Evolutionary conservation across 2,888 invertebrate genomes (phyloP).

Genomic region (Cheilosia soror): DNA sequence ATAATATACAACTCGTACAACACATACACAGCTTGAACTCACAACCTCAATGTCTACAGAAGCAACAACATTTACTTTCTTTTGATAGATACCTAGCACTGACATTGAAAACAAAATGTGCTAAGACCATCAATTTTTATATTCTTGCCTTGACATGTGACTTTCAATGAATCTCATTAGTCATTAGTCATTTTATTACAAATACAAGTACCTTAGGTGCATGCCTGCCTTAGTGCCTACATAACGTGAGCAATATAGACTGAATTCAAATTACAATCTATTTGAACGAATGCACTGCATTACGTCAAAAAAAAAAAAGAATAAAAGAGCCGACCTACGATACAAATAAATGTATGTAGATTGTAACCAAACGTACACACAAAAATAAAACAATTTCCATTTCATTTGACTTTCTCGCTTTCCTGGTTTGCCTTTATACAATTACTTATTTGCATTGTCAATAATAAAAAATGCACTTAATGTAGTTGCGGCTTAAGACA

Average conservation of each 20-base stretch:
- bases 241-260: not conserved
- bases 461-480: not conserved
- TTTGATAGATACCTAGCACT: not conserved
- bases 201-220: not conserved
- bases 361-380: not conserved
- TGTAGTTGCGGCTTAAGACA: not conserved
- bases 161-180: slow-evolving; percentile 21
- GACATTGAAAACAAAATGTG: slow-evolving; percentile 42
- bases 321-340: slow-evolving; percentile 2
- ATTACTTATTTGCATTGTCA: not conserved
- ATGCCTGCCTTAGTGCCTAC: not conserved
- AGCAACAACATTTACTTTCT: too few species aligned
- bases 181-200: too few species aligned
- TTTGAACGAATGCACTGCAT: not conserved
- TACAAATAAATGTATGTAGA: slow-evolving; percentile 5
- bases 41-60: not conserved
- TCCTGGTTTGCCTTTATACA: not conserved
- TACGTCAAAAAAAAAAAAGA: not conserved
- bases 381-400: slow-evolving; percentile 44
- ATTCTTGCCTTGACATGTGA: slow-evolving; percentile 32
- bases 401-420: slow-evolving; percentile 59
- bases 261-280: not conserved
- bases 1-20: too few species aligned
- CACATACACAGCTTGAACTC: too few species aligned
- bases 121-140: slow-evolving; percentile 16